These are phyloP conservation scores for Lethenteron reissneri DNA, from an alignment of 2,113 vertebrate genomes.

Conservation along the genomic window DNA sequence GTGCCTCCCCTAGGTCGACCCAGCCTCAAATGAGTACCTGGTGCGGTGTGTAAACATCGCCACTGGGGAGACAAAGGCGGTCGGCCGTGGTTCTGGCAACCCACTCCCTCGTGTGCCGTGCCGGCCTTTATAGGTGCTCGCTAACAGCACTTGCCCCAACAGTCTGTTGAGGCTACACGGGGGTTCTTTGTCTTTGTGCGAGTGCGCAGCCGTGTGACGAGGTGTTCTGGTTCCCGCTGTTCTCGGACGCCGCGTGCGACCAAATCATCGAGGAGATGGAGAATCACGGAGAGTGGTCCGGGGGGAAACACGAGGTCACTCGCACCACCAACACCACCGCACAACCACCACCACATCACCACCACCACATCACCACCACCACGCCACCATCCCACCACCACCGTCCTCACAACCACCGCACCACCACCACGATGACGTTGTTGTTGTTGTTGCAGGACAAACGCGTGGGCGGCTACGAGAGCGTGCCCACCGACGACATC, in stretches of 20 bases:
- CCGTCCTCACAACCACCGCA: background rate
- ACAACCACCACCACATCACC: background rate
- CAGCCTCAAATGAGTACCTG: too few relatives aligned
- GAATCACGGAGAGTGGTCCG: constrained; percentile 33
- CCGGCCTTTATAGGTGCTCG: too few relatives aligned
- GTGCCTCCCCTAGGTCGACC: too few relatives aligned
- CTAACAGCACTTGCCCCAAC: too few relatives aligned
- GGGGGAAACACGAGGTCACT: constrained; percentile 29
- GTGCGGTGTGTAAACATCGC: too few relatives aligned
- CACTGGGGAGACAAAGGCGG: too few relatives aligned
- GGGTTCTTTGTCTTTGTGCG: too few relatives aligned
- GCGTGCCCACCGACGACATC: constrained; percentile 85
- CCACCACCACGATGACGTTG: background rate
- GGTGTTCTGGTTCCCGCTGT: constrained; percentile 41
- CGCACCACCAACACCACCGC: background rate
- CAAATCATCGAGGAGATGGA: constrained; percentile 48
- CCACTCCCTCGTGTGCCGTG: too few relatives aligned
- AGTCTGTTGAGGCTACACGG: too few relatives aligned
- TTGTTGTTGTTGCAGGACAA: constrained; percentile 30
- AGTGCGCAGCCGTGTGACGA: constrained; percentile 30
- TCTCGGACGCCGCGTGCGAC: constrained; percentile 32
- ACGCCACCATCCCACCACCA: background rate
- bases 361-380: background rate
- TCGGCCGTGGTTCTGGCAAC: too few relatives aligned
- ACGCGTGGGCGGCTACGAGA: constrained; percentile 91